phyloP scores from a whole-genome alignment of 1,140 invertebrate genomes.

The Pogonognathellus flavescens region DNA sequence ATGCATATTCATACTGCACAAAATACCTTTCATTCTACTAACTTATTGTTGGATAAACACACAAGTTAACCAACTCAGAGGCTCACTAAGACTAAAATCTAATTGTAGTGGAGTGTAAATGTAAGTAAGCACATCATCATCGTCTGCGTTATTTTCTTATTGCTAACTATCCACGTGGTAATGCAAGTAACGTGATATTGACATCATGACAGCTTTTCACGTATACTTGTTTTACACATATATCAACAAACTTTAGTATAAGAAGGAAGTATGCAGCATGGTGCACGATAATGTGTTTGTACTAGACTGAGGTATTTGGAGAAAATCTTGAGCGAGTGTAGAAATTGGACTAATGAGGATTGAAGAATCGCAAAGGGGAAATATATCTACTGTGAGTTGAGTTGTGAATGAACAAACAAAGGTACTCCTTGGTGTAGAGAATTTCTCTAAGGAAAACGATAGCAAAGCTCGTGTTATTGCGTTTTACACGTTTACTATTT shows the following conservation, averaged over 20 bases:
- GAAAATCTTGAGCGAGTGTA: slow-evolving; percentile 39
- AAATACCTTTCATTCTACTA: neutral
- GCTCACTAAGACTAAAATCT: neutral
- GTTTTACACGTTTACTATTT: slow-evolving; percentile 28
- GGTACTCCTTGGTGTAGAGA: neutral
- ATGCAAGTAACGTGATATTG: slow-evolving; percentile 30
- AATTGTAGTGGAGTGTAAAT: neutral
- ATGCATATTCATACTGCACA: neutral
- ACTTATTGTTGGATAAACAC: slow-evolving; percentile 20
- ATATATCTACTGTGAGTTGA: too few species aligned
- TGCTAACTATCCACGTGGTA: slow-evolving; percentile 5
- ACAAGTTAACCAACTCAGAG: neutral
- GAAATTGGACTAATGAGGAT: slow-evolving; percentile 44
- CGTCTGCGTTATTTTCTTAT: slow-evolving; percentile 9
- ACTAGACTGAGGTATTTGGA: slow-evolving; percentile 1
- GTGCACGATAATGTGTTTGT: too few species aligned
- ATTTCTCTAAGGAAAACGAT: slow-evolving; percentile 30
- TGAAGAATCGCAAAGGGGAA: neutral
- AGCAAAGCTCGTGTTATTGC: slow-evolving; percentile 29
- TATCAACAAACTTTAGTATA: neutral
- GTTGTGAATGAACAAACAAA: too few species aligned
- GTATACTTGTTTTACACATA: neutral
- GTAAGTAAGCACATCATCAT: slow-evolving; percentile 34
- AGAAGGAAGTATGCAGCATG: too few species aligned
- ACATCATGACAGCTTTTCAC: slow-evolving; percentile 1